phyloP scores from a whole-genome alignment of 2,113 vertebrate species.

The Etia nguti region DNA sequence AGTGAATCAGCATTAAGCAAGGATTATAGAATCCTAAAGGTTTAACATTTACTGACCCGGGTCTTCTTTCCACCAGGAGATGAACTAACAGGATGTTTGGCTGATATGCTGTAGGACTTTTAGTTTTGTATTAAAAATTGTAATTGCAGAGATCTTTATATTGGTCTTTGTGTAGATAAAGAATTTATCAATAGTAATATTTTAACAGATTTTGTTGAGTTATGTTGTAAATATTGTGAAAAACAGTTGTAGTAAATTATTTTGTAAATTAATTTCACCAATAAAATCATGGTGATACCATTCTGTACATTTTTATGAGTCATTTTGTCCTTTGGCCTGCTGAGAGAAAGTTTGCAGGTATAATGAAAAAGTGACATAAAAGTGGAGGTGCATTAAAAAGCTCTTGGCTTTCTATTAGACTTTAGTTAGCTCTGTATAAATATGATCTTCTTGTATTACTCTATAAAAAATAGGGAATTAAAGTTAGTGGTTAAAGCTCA shows the following conservation, averaged over 20 bases:
- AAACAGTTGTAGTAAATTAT: background rate
- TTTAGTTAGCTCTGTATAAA: background rate
- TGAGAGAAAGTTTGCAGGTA: background rate
- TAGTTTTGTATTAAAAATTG: background rate
- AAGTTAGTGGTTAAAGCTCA: background rate
- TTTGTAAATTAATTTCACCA: background rate
- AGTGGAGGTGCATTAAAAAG: background rate
- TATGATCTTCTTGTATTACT: background rate
- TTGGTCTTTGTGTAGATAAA: background rate
- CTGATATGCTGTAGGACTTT: background rate
- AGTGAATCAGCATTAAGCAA: slow-evolving; percentile 36
- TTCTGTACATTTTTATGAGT: background rate
- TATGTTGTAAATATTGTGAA: background rate
- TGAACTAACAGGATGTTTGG: background rate
- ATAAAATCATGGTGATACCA: background rate
- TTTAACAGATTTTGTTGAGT: background rate
- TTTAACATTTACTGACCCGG: slow-evolving; percentile 18
- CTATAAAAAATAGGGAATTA: background rate
- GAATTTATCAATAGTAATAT: background rate
- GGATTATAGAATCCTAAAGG: slow-evolving; percentile 44
- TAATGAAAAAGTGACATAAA: background rate
- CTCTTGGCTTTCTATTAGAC: background rate
- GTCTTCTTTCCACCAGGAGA: background rate
- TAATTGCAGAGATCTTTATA: background rate
- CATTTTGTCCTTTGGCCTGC: background rate